Evolutionary conservation across 2,113 vertebrate species (phyloP).

Genomic region (Dicrurus megarhynchus): DNA sequence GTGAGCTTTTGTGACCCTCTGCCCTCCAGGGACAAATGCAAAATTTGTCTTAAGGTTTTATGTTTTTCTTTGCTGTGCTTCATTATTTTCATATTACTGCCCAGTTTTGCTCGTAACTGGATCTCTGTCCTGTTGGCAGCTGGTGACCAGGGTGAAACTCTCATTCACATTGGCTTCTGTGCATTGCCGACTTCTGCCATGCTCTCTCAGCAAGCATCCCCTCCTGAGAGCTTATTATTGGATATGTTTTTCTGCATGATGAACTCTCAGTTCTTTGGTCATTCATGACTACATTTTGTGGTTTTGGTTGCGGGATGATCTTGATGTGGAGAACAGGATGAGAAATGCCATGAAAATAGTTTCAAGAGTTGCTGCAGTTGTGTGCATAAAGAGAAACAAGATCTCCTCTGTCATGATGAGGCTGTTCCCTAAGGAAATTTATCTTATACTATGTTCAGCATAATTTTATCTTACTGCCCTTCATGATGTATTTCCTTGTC

Average conservation of each 20-base stretch:
- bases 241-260: not conserved
- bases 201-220: not conserved
- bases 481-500: not conserved
- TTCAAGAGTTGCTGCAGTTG: not conserved
- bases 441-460: not conserved
- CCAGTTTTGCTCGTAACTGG: not conserved
- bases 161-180: not conserved
- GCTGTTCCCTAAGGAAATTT: not conserved
- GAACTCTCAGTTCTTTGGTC: not conserved
- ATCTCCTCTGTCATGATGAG: not conserved
- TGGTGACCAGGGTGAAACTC: not conserved
- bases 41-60: not conserved
- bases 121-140: not conserved
- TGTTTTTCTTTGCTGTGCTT: conserved; percentile 15
- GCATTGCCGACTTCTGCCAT: not conserved
- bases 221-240: rapidly evolving
- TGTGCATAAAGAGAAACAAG: not conserved
- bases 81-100: not conserved
- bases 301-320: not conserved
- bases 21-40: not conserved
- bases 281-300: not conserved
- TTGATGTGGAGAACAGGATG: not conserved
- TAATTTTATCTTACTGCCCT: not conserved
- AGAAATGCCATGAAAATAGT: not conserved
- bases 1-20: conserved; percentile 34